Evolutionary conservation across 1,140 invertebrate species (phyloP).

Genomic region (Papilio polytes): DNA sequence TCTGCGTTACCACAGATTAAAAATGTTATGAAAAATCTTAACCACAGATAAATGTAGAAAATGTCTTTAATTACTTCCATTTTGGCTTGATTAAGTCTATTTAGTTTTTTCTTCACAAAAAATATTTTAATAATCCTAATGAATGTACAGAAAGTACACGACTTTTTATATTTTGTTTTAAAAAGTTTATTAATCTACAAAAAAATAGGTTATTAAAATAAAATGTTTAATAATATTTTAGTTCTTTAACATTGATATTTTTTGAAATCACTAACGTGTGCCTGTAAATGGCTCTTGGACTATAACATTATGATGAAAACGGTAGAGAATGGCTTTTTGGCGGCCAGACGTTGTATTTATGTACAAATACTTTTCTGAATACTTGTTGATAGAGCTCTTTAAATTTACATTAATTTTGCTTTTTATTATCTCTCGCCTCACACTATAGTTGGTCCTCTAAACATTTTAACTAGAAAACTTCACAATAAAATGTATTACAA

Average conservation of each 20-base stretch:
- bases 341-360: conserved; percentile 41
- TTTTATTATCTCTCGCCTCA: background rate
- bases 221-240: background rate
- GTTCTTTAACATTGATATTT: background rate
- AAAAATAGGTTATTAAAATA: background rate
- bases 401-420: conserved; percentile 6
- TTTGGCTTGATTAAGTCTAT: conserved; percentile 32
- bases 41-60: conserved; percentile 5
- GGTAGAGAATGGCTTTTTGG: conserved; percentile 43
- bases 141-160: background rate
- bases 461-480: too few species aligned
- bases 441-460: background rate
- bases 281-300: conserved; percentile 39
- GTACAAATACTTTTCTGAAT: conserved; percentile 42
- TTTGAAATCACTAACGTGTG: background rate
- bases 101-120: background rate
- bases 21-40: background rate
- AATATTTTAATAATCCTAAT: conserved; percentile 16
- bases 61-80: background rate
- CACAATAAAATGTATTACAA: too few species aligned
- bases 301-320: conserved; percentile 48
- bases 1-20: background rate
- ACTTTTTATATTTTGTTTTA: background rate
- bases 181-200: background rate
- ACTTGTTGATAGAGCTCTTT: conserved; percentile 41